Base-by-base conservation (phyloP, 2,888 invertebrate species). In the Thelaira solivaga region DNA sequence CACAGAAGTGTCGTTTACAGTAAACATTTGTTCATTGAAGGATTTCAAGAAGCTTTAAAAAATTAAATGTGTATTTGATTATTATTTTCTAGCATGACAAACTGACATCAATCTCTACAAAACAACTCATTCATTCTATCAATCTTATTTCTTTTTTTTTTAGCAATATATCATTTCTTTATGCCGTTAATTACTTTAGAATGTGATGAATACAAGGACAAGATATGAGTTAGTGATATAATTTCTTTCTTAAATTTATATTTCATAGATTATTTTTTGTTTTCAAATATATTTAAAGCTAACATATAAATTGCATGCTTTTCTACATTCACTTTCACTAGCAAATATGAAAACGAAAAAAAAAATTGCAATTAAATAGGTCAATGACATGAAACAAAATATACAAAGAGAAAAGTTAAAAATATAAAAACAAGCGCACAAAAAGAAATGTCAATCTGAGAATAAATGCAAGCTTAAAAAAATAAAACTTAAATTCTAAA, bases 381-480 rank as follows among this genome's bases (percentile, higher is more conserved):
- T 74, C 77, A 78, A 78, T 78, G 36, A 59, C 73, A 73, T 69
- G 13, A 65, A 39, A 45, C 29, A 45, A 11, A 61, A 5, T 4
- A 26, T 5, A 36, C 67, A 55, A 41, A 43, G 1, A 59, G 26
- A 62, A 20, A 47, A 13, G 31, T 26, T 31, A 34, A 53, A 34
- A 11, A 20, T 6, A 34, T n/a, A n/a, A 34, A 34, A 34, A 26
- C 2, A 22, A 11, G 22, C 20, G 49, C 11, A 34, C 10, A n/a
- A 31, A 43, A 45, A 26, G 6, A 36, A 65, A 34, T 26, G 41
- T 31, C 31, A 57, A 36, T 34, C n/a, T 45, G 7, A 45, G 39
- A 13, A 45, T 13, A 10, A 34, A 47, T 22, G 11, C 13, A 22
- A 45, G 29, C 29, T 53, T 1, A 45, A 57, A 41, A 16, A 67